Evolutionary conservation across 2,113 vertebrate species (phyloP).

Genomic region (Anhinga anhinga): DNA sequence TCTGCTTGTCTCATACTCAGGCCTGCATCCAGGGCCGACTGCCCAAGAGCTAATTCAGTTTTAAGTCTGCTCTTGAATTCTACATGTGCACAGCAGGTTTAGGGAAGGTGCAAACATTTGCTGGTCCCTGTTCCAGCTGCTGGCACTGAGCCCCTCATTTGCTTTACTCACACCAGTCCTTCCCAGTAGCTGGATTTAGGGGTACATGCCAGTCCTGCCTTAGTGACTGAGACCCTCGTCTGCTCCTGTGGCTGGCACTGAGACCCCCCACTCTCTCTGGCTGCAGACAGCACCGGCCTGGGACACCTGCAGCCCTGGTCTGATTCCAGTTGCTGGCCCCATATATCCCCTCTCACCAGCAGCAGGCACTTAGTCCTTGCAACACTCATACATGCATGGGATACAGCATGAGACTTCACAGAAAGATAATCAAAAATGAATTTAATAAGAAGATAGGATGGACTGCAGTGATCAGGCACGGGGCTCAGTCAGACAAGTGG

Average conservation of each 20-base stretch:
- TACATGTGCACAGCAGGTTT: background rate
- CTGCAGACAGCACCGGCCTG: background rate
- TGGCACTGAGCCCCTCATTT: background rate
- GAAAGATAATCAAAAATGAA: background rate
- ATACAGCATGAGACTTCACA: background rate
- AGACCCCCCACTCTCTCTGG: background rate
- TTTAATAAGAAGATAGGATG: background rate
- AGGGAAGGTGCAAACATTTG: background rate
- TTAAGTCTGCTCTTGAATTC: background rate
- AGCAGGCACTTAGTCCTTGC: background rate
- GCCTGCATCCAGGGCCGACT: background rate
- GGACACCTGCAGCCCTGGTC: background rate
- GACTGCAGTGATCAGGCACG: background rate
- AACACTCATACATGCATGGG: accelerated
- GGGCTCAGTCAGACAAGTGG: background rate
- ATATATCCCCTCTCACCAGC: background rate
- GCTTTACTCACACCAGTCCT: background rate
- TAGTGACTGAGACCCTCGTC: background rate
- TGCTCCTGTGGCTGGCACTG: background rate
- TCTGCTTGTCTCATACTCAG: background rate
- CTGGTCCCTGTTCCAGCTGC: background rate
- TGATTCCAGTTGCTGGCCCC: background rate
- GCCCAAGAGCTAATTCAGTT: background rate
- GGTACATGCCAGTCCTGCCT: accelerated
- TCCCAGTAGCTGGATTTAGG: background rate